Base-by-base conservation (phyloP, 2,888 invertebrate genomes). In the Meganola albula region DNA sequence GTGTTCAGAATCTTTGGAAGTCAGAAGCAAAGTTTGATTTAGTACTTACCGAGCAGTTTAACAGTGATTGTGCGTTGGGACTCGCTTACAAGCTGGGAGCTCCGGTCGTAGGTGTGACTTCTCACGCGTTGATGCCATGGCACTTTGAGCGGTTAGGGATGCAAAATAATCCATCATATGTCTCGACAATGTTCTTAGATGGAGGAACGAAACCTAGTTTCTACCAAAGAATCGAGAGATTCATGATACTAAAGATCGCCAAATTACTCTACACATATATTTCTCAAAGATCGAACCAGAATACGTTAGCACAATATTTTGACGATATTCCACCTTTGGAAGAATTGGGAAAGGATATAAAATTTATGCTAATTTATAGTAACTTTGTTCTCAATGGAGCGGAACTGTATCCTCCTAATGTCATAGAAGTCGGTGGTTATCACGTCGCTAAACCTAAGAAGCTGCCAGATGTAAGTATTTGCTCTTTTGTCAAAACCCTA, bases 361-460 rank as follows among this genome's bases (percentile, higher is more conserved):
- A 55, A n/a, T 31, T 63, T n/a, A 47, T 63, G 18, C 11, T 76
- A 30, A 34, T 88, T 0, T 89, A 89, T 52, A 84, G n/a, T n/a
- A n/a, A n/a, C 61, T 82, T 82, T 44, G 77, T 85, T 3, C 43
- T 88, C 12, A 79, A 78, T 34, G 88, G 88, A 91, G 82, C 89
- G 1, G 79, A 79, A 12, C 80, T 91, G 1, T 64, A 79, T 22
- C 77, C 89, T 0, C 80, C 89, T 0, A 89, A 88, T 44, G 82
- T 91, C 0, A 83, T 91, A 12, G 91, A 90, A 79, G 80, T 91
- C 3, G 90, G 90, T 24, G 91, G 90, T 8, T 82, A 88, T 38
- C 90, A 90, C 50, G 84, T 91, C 0, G 49, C 55, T 3, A 52
- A 74, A 30, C 47, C 74, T 0, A 76, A 85, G 32, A 64, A 84